A percentile compares a stretch with the other conserved stretches of the same genome.
Conservation (phyloP, 2,113 vertebrate genomes). For the Chunga burmeisteri region DNA sequence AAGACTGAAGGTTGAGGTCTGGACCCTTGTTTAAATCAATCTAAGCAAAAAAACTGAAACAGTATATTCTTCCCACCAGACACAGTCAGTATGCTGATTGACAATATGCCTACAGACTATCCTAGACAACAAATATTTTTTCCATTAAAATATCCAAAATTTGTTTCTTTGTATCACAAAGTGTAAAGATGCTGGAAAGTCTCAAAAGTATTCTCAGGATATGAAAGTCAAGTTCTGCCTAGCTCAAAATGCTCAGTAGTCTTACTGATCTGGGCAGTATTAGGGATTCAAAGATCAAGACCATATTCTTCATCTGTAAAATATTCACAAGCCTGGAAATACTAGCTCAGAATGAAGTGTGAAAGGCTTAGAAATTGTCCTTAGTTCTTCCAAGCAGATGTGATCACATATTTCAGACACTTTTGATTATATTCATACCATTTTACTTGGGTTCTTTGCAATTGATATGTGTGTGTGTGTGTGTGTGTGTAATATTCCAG, state of each 20-base stretch:
- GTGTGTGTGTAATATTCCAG: background rate
- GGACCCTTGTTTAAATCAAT: background rate
- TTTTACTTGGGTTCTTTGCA: background rate
- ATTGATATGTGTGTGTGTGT: rapidly evolving
- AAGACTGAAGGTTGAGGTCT: background rate
- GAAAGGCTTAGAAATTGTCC: background rate
- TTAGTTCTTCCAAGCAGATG: background rate
- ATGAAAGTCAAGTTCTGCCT: background rate
- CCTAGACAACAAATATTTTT: background rate
- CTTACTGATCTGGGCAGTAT: background rate
- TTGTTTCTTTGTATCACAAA: background rate
- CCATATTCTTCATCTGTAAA: background rate
- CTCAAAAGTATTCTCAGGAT: background rate
- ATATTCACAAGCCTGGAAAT: background rate
- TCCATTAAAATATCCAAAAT: background rate
- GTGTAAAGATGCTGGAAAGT: background rate
- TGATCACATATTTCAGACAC: background rate
- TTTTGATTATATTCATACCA: background rate
- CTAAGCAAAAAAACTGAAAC: background rate
- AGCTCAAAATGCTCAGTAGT: background rate
- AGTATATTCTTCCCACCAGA: background rate
- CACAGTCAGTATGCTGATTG: background rate
- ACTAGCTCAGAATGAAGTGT: background rate
- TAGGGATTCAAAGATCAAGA: background rate
- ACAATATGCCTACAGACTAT: background rate